A percentile compares a stretch with the other conserved stretches of the same genome.
Conservation (phyloP, 2,888 invertebrate genomes). For the Melipona bicolor region DNA sequence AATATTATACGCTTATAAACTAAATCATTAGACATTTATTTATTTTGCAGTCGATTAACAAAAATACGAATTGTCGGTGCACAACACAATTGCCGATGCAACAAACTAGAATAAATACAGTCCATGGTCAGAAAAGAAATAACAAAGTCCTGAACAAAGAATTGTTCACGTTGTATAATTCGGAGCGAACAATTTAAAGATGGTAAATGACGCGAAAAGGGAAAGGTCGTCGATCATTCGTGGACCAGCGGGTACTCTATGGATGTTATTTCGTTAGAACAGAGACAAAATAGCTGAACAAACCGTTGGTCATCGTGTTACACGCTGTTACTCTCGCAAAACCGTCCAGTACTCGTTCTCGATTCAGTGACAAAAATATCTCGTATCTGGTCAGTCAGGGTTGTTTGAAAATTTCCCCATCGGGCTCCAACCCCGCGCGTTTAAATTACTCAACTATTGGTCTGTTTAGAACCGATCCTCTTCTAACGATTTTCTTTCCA, state of each 20-base stretch:
- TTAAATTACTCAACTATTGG: background rate
- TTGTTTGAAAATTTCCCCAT: conserved; percentile 9
- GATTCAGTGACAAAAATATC: conserved; percentile 1
- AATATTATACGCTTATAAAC: too few species aligned
- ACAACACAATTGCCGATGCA: background rate
- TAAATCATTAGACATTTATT: background rate
- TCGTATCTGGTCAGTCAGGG: background rate
- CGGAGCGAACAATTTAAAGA: conserved; percentile 16
- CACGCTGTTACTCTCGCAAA: conserved; percentile 40
- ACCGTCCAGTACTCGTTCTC: conserved; percentile 21
- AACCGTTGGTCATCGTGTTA: conserved; percentile 32
- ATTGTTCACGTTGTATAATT: conserved; percentile 30
- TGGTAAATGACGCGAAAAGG: conserved; percentile 4
- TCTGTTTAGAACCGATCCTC: background rate
- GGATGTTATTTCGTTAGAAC: conserved; percentile 44
- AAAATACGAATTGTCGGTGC: background rate
- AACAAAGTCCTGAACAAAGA: background rate
- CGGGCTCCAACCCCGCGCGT: background rate
- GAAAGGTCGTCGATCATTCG: conserved; percentile 39
- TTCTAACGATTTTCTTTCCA: background rate
- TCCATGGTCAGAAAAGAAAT: background rate
- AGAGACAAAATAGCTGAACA: conserved; percentile 39
- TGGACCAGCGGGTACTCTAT: conserved; percentile 43
- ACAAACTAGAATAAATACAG: background rate
- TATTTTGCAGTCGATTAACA: background rate